Evolutionary conservation across 2,888 invertebrate genomes (phyloP).

Genomic region (Scaptomyza polygonia): DNA sequence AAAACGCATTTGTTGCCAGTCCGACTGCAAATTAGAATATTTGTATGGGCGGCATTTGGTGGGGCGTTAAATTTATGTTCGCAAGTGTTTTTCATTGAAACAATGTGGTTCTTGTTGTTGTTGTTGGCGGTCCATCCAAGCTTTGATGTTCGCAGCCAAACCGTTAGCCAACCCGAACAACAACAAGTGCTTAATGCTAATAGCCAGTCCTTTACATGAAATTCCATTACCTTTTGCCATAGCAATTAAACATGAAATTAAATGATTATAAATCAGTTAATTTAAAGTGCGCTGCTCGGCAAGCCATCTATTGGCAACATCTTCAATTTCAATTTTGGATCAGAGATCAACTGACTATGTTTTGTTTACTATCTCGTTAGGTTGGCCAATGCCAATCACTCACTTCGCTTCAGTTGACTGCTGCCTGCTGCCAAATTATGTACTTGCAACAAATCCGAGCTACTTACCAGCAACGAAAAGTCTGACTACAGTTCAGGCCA

Average conservation of each 20-base stretch:
- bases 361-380: slow-evolving; percentile 40
- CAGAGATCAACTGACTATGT: slow-evolving; percentile 29
- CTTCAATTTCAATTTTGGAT: slow-evolving; percentile 7
- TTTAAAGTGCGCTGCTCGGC: slow-evolving; percentile 1
- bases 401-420: slow-evolving; percentile 46
- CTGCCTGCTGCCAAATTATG: slow-evolving; percentile 68
- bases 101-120: background rate
- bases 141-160: slow-evolving; percentile 51
- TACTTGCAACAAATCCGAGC: slow-evolving; percentile 41
- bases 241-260: slow-evolving; percentile 20
- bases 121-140: slow-evolving; percentile 21
- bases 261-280: slow-evolving; percentile 10
- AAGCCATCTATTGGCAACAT: slow-evolving; percentile 36
- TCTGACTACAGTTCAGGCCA: slow-evolving; percentile 25
- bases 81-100: slow-evolving; percentile 56
- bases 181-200: slow-evolving; percentile 42
- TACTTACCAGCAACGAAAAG: slow-evolving; percentile 39
- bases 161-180: slow-evolving; percentile 16
- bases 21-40: slow-evolving; percentile 70
- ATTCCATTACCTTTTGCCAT: slow-evolving; percentile 9
- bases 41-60: slow-evolving; percentile 58
- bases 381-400: slow-evolving; percentile 54
- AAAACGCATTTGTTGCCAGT: slow-evolving; percentile 32
- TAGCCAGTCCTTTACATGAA: slow-evolving; percentile 16
- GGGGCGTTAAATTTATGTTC: slow-evolving; percentile 67